Evolutionary conservation across 2,888 invertebrate genomes (phyloP).

Genomic region (Synergus umbraculus): DNA sequence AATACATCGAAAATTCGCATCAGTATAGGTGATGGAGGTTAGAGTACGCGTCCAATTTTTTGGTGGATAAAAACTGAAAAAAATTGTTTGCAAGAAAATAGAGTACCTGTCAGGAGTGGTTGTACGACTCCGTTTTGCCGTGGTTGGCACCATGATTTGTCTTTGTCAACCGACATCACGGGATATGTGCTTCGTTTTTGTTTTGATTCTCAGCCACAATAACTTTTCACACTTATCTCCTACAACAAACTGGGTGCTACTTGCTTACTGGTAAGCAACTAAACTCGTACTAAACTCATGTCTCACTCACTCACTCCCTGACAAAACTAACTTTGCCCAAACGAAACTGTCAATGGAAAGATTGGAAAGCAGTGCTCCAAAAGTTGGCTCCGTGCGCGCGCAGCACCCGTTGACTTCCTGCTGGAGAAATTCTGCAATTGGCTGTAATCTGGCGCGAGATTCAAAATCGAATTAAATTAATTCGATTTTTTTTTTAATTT

Average conservation of each 20-base stretch:
- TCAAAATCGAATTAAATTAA: no score
- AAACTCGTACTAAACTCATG: background rate
- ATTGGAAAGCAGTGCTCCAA: no score
- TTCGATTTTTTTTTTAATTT: no score
- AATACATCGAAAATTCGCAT: no score
- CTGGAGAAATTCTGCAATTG: no score
- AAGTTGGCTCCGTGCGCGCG: no score
- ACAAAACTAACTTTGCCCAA: no score
- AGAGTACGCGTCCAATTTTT: slow-evolving; percentile 6
- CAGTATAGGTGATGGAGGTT: background rate
- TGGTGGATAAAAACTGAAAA: background rate
- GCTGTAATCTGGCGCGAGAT: no score
- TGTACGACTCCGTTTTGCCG: slow-evolving; percentile 91
- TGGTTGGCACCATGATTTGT: slow-evolving; percentile 74
- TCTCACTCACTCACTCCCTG: no score
- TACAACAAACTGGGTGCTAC: background rate
- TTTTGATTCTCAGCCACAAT: background rate
- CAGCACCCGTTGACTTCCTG: no score
- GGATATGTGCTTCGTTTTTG: slow-evolving; percentile 27
- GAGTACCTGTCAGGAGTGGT: slow-evolving; percentile 90
- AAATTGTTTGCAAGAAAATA: background rate
- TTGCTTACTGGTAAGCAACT: slow-evolving; percentile 27
- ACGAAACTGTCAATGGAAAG: no score
- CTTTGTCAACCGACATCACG: slow-evolving; percentile 66
- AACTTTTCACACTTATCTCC: background rate